These are phyloP conservation scores for Pinna nobilis DNA, from an alignment of 1,140 invertebrate species.

Conservation along the genomic window DNA sequence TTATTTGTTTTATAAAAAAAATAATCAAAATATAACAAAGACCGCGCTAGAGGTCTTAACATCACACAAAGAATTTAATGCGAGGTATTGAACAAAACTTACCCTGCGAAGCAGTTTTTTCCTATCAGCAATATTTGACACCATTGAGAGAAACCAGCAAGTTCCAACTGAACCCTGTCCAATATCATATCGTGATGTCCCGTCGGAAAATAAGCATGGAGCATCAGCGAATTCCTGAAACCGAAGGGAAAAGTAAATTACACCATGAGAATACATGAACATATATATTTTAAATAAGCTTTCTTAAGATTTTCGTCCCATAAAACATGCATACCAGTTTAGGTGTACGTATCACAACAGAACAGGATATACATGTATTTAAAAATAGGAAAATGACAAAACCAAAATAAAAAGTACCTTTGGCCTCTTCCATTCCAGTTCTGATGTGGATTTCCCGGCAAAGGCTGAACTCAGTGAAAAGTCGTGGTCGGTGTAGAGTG, in stretches of 20 bases:
- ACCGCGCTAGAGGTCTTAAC: no score
- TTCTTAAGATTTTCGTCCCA: background rate
- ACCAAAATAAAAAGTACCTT: slow-evolving; percentile 31
- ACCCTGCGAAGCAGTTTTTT: slow-evolving; percentile 53
- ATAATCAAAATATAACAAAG: background rate
- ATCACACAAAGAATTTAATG: background rate
- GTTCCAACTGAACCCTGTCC: slow-evolving; percentile 68
- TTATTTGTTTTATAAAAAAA: background rate
- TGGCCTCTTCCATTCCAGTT: slow-evolving; percentile 56
- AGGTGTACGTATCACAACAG: background rate
- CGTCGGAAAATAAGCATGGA: slow-evolving; percentile 63
- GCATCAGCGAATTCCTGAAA: slow-evolving; percentile 60
- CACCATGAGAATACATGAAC: background rate
- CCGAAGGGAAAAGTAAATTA: slow-evolving; percentile 9
- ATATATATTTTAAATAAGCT: background rate
- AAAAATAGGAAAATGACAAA: background rate
- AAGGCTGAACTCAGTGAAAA: slow-evolving; percentile 49
- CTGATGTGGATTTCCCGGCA: slow-evolving; percentile 4
- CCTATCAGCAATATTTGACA: slow-evolving; percentile 60
- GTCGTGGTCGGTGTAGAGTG: slow-evolving; percentile 43
- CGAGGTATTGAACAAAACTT: background rate
- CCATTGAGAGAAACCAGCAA: slow-evolving; percentile 69
- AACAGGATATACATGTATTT: background rate
- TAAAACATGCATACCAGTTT: background rate
- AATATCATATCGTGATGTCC: slow-evolving; percentile 66